Conservation (phyloP, 2,113 vertebrate genomes). For the Hoplias malabaricus region DNA sequence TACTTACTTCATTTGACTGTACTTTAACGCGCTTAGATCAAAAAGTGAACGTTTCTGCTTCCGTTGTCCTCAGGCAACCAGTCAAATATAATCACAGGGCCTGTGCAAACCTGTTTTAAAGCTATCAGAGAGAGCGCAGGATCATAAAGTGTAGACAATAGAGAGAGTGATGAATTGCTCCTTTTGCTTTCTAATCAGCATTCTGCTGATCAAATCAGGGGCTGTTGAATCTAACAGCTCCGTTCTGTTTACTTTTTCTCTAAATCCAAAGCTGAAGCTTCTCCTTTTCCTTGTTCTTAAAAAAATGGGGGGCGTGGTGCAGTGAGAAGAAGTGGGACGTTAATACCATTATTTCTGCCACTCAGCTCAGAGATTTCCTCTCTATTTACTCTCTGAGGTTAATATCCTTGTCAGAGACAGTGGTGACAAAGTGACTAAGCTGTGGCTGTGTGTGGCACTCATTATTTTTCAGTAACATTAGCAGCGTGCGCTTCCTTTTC, state of each 20-base stretch:
- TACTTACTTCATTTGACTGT: too few relatives aligned
- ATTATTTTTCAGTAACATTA: constrained; percentile 30
- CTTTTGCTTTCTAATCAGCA: too few relatives aligned
- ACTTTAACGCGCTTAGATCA: too few relatives aligned
- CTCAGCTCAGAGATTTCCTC: constrained; percentile 9
- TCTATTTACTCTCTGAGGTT: constrained; percentile 8
- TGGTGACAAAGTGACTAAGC: constrained; percentile 11
- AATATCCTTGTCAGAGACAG: constrained; percentile 1
- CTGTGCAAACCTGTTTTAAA: neutral
- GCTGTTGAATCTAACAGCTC: neutral
- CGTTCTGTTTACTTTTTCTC: neutral
- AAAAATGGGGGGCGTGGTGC: neutral
- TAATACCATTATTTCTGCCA: constrained; percentile 28
- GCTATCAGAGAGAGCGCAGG: neutral
- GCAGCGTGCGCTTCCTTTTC: constrained; percentile 26
- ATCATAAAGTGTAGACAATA: too few relatives aligned
- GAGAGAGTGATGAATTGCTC: too few relatives aligned
- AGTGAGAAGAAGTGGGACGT: neutral
- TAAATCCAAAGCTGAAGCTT: neutral
- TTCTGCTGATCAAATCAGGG: neutral
- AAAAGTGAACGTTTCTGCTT: neutral
- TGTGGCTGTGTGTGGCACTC: neutral
- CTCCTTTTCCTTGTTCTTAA: neutral
- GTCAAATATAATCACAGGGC: neutral
- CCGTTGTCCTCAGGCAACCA: neutral